Percentiles rank a stretch among this genome's conserved stretches.
These are phyloP conservation scores for Leptinotarsa tumamoca DNA, from an alignment of 2,888 invertebrate species.

Conservation along the genomic window DNA sequence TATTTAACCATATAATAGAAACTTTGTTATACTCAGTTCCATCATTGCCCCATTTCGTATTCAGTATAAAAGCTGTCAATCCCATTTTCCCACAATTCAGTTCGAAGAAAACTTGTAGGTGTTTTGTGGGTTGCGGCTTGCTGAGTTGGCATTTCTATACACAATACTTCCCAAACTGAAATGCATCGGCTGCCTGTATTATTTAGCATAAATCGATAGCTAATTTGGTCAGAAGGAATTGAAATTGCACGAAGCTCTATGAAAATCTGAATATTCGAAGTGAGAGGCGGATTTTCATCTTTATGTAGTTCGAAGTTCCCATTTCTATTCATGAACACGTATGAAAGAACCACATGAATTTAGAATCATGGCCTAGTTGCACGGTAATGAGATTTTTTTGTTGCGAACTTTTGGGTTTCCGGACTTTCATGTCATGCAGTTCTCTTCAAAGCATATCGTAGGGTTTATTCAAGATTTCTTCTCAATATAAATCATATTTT, in stretches of 20 bases:
- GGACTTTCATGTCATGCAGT: too few relatives aligned
- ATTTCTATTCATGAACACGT: constrained; percentile 18
- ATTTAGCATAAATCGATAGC: constrained; percentile 24
- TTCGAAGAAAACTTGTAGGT: constrained; percentile 13
- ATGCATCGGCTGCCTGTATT: constrained; percentile 8
- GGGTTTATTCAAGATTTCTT: too few relatives aligned
- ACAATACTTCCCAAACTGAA: neutral
- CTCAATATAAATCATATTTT: too few relatives aligned
- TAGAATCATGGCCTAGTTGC: neutral
- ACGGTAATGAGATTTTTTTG: neutral
- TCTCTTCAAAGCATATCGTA: too few relatives aligned
- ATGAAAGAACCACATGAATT: neutral
- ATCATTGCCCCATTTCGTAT: constrained; percentile 8
- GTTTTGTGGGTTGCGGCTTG: constrained; percentile 4
- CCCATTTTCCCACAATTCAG: constrained; percentile 8
- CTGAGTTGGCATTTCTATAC: neutral
- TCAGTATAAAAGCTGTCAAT: constrained; percentile 4
- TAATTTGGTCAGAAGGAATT: constrained; percentile 23
- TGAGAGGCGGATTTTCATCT: constrained; percentile 1
- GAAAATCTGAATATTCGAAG: constrained; percentile 18
- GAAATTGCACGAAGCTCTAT: constrained; percentile 5
- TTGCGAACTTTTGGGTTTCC: too few relatives aligned
- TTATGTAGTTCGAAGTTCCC: constrained; percentile 5
- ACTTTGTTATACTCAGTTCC: constrained; percentile 4
- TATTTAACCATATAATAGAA: neutral